phyloP scores from a whole-genome alignment of 2,797 vertebrate genomes.

The Amphiprion clarkii region DNA sequence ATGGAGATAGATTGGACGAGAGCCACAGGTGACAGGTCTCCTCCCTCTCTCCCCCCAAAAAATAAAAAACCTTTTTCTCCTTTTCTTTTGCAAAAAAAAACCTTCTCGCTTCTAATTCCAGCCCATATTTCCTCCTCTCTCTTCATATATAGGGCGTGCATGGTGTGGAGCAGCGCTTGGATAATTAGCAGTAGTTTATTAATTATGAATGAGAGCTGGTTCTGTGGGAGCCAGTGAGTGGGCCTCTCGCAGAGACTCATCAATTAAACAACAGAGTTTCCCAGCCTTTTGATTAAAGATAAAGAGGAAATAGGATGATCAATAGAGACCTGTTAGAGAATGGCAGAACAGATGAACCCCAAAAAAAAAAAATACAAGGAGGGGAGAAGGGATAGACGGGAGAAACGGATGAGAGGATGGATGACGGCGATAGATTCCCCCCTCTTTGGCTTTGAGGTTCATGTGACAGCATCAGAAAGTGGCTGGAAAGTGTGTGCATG shows the following conservation, averaged over 20 bases:
- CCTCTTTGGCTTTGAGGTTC: constrained; percentile 10
- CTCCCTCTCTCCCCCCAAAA: constrained; percentile 18
- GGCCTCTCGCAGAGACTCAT: constrained; percentile 81
- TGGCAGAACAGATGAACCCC: constrained; percentile 60
- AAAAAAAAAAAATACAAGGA: constrained; percentile 37
- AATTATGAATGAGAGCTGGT: constrained; percentile 85
- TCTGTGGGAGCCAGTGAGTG: constrained; percentile 83
- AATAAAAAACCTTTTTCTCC: neutral
- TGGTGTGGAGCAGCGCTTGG: constrained; percentile 59
- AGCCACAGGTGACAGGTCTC: constrained; percentile 77
- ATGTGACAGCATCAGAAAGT: constrained; percentile 30
- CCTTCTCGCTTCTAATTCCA: constrained; percentile 40
- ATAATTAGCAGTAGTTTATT: constrained; percentile 85
- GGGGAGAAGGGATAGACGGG: constrained; percentile 19
- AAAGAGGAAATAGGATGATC: constrained; percentile 86
- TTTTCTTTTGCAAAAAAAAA: constrained; percentile 22
- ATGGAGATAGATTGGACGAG: constrained; percentile 65
- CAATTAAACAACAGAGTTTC: constrained; percentile 89
- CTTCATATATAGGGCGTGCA: constrained; percentile 64
- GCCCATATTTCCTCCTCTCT: constrained; percentile 40
- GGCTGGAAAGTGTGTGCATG: constrained; percentile 18
- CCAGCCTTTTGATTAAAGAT: constrained; percentile 89
- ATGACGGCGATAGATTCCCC: constrained; percentile 3
- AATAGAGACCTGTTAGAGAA: constrained; percentile 81
- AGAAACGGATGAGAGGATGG: constrained; percentile 14